Evolutionary conservation across 1,140 invertebrate species (phyloP).

Genomic region (Heliconius himera): DNA sequence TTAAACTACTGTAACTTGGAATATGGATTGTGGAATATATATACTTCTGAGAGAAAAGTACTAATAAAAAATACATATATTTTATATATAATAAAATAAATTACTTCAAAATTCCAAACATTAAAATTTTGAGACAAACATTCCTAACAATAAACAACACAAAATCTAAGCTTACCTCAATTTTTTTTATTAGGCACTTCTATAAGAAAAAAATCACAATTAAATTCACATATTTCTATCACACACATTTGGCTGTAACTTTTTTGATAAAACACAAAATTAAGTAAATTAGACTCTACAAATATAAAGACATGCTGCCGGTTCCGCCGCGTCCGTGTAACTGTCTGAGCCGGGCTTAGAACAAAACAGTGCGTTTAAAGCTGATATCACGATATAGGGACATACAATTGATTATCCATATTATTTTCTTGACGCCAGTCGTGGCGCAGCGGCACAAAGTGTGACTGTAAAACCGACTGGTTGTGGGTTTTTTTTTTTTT

Average conservation of each 20-base stretch:
- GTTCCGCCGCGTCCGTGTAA: conserved; percentile 15
- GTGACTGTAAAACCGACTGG: too few species aligned
- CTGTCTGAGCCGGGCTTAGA: conserved; percentile 16
- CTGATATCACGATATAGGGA: conserved; percentile 17
- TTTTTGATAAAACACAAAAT: neutral
- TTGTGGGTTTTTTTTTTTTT: too few species aligned
- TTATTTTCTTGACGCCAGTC: too few species aligned
- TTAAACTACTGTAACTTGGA: too few species aligned
- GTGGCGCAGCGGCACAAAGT: too few species aligned
- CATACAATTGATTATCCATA: neutral
- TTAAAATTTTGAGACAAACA: too few species aligned
- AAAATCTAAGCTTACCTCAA: neutral
- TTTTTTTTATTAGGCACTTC: neutral
- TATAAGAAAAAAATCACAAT: neutral
- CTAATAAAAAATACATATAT: too few species aligned
- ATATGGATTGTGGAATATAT: too few species aligned
- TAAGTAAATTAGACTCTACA: neutral
- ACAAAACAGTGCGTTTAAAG: conserved; percentile 20
- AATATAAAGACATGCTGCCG: conserved; percentile 14
- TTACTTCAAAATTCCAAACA: too few species aligned
- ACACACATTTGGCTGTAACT: neutral
- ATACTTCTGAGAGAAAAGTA: too few species aligned
- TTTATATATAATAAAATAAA: too few species aligned
- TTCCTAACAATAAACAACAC: too few species aligned
- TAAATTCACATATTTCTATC: neutral